Evolutionary conservation across 2,888 invertebrate species (phyloP), one percentile per base, ranked within the genome.

Genomic region (Pollenia angustigena): DNA sequence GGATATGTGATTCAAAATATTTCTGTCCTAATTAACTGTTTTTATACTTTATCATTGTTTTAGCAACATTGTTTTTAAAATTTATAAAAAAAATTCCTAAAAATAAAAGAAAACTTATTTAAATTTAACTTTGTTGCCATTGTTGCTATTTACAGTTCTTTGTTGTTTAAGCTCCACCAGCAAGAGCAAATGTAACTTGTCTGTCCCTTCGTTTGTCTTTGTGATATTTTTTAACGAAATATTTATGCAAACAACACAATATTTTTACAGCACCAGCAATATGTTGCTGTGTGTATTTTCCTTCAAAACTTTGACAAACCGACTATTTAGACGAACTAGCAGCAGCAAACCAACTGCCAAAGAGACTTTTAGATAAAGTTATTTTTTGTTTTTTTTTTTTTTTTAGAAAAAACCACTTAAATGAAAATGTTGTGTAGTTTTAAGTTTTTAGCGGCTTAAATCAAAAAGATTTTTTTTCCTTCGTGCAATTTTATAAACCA

Each of bases 361-460:
- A 74, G 10, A 46, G 80, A 71, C 60, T 71, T 52, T 66, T 32
- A 32, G 32, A 58, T 23, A 56, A 54, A 46, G 8, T 52, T 44
- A 11, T 64, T 32, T 46, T 58, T 68, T 69, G 8, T 52, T 42
- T 16, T 40, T 69, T 16, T 42, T 56, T 78, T 58, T 14, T 6
- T 11, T 32, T 44, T 16, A 62, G 52, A 32, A 50, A 71, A 83
- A 81, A 76, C 64, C 87, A 81, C 76, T 84, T 87, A 74, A 87
- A 81, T 76, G 58, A 80, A 86, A 87, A 87, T 83, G 68, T 84
- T 81, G 76, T 78, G 78, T 66, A 72, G 71, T 78, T 78, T 79
- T 58, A 32, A 14, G 42, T 56, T 64, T 78, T 71, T 4, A 60
- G 87, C 87, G 87, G 87, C 87, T 87, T 84, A 84, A 87, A 84